Base-by-base conservation (phyloP, 2,888 invertebrate genomes). In the Chrysomela aeneicollis region DNA sequence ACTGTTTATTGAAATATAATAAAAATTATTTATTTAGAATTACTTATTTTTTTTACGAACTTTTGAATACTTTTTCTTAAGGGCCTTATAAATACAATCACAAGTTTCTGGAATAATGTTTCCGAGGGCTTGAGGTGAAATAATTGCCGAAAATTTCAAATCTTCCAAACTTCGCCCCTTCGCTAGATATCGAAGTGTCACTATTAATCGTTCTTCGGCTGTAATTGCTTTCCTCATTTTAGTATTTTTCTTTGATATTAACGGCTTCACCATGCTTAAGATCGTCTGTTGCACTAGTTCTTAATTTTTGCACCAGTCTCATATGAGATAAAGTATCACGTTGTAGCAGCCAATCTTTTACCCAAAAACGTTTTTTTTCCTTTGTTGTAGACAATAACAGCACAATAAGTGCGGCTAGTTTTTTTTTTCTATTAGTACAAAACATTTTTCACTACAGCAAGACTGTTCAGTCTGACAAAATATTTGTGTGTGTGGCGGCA, bases 301-400 rank as follows among this genome's bases (percentile, higher is more conserved):
- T 61, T 49, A 55, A 32, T 49, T 46, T 55, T 61, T 32, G 42
- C 55, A 55, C 55, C 54, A 54, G 22, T 22, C 47, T 62, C 57
- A 62, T 62, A 58, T 62, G 55, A 55, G 55, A 62, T 58, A 57
- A 57, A 32, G n/a, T 62, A 57, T 62, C 62, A 58, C 62, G 22
- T 58, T 58, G 55, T 37, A 62, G 35, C 51, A 62, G 51, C 57
- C 62, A 62, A 62, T 57, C 62, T 62, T 62, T 50, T 47, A 62
- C 57, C 58, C 55, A 57, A 26, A 62, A 35, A 47, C 35, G 50
- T 58, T 62, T 62, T 57, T 55, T 57, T 62, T 26, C 62, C 57
- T 62, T 62, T 62, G 57, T 49, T 57, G 32, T 42, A 19, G 57
- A 55, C 42, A 55, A 61, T 30, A 61, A 49, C n/a, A 61, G 61